Conservation (phyloP, 2,888 invertebrate genomes). For the Drosophila leonis region DNA sequence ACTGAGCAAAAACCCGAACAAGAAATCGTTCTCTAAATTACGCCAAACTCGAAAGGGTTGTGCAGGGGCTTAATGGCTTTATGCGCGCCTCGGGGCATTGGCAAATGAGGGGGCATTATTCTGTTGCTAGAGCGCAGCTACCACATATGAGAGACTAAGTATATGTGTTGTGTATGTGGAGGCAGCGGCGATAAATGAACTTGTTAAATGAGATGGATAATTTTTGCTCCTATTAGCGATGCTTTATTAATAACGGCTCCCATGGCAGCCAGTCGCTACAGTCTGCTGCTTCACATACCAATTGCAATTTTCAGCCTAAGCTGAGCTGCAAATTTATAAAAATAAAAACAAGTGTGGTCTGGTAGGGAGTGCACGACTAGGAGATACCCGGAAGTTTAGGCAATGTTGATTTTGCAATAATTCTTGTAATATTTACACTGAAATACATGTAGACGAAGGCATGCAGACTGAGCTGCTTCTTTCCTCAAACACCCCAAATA, state of each 20-base stretch:
- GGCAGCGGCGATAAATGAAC: constrained; percentile 41
- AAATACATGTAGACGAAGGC: no score
- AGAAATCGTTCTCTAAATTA: constrained; percentile 61
- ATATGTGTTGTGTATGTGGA: constrained; percentile 35
- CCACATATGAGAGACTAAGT: constrained; percentile 5
- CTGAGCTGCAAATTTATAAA: background rate
- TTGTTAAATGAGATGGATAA: constrained; percentile 52
- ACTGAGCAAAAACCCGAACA: constrained; percentile 31
- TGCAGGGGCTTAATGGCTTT: constrained; percentile 70
- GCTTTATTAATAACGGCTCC: constrained; percentile 57
- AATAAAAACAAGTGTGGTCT: background rate
- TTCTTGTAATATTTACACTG: background rate
- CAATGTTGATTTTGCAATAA: background rate
- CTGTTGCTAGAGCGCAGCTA: constrained; percentile 42
- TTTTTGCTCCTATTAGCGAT: constrained; percentile 48
- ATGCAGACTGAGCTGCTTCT: no score
- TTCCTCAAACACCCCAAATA: no score
- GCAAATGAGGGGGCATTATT: constrained; percentile 64
- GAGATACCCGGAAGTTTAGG: background rate
- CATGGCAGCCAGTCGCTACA: constrained; percentile 24
- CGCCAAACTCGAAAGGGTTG: constrained; percentile 65
- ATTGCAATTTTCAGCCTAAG: constrained; percentile 21
- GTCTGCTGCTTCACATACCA: background rate
- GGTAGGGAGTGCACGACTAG: background rate
- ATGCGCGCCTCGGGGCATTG: constrained; percentile 70